Percentiles rank a stretch among this genome's conserved stretches.
Evolutionary conservation across 2,797 vertebrate genomes (phyloP).

Genomic region (Centropyge bicolor): DNA sequence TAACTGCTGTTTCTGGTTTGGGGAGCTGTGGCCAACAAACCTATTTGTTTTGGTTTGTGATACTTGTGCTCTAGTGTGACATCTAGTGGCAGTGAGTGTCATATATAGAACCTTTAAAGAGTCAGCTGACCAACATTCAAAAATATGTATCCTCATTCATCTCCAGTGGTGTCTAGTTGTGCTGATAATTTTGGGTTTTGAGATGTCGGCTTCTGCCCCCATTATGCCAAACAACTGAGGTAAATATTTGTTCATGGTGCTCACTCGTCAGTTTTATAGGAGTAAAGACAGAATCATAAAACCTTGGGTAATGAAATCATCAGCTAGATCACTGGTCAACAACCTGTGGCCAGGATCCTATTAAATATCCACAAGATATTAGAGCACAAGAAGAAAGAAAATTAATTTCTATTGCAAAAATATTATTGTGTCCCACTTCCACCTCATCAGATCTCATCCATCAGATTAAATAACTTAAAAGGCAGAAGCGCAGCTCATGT

Average conservation of each 20-base stretch:
- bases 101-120: background rate
- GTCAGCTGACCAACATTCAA: background rate
- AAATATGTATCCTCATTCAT: background rate
- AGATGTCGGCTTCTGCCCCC: background rate
- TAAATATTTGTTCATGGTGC: background rate
- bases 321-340: background rate
- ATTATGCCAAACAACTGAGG: background rate
- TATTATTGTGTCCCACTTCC: background rate
- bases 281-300: background rate
- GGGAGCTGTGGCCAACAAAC: too few species aligned
- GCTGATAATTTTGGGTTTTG: background rate
- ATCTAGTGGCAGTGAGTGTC: too few species aligned
- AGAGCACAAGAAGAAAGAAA: background rate
- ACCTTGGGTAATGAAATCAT: background rate
- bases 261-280: background rate
- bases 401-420: background rate
- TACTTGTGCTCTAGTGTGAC: too few species aligned
- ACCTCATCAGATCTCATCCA: background rate
- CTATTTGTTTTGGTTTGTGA: too few species aligned
- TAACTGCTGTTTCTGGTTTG: too few species aligned
- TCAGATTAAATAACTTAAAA: too few species aligned
- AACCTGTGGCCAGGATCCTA: background rate
- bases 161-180: background rate
- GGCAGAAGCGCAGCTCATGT: background rate
- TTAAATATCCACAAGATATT: background rate